Evolutionary conservation across 2,797 vertebrate species (phyloP), one percentile per base, ranked within the genome.

Genomic region (Urophycis tenuis): DNA sequence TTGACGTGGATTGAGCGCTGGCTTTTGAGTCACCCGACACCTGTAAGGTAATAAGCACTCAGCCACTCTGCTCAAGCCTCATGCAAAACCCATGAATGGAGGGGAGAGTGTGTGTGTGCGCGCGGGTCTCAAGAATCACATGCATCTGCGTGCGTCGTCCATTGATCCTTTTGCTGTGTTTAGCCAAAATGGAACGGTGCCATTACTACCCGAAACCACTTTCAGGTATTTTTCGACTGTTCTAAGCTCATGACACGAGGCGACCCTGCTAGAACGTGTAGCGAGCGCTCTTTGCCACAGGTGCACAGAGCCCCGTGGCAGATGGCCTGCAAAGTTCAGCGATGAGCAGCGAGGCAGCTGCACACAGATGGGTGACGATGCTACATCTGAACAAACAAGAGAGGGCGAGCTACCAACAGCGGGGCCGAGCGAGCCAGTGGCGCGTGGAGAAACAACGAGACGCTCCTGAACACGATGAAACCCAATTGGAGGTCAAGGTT

Each of bases 21-120:
- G 74, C n/a, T 85, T 85, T 83, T 76, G 79, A 75, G 89, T 86
- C 80, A 92, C 81, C 77, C 0, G 88, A 91, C 81, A 90, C 91
- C 85, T 76, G 81, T 78, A 74, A 81, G 78, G 73, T 84, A 83
- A 87, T 77, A 79, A 88, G 85, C 80, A 81, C 76, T 85, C 84
- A 78, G 75, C 75, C 73, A 49, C 67, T 81, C 81, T 29, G 75
- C 36, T 85, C 78, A 74, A 71, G n/a, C 45, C 84, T 91, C 85
- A 87, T 88, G 80, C 75, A 89, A 87, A 80, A 86, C 79, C n/a
- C 77, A 88, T 88, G 85, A 85, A 81, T 53, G 74, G 25, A 67
- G 5, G 25, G 25, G 60, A 67, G 60, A 67, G 9, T n/a, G 45
- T 22, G 60, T 22, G 60, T 25, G 9, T 8, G 25, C 9, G 60